Evolutionary conservation across 2,797 vertebrate genomes (phyloP), one percentile per base, ranked within the genome.

Genomic region (Brachymystax lenok): DNA sequence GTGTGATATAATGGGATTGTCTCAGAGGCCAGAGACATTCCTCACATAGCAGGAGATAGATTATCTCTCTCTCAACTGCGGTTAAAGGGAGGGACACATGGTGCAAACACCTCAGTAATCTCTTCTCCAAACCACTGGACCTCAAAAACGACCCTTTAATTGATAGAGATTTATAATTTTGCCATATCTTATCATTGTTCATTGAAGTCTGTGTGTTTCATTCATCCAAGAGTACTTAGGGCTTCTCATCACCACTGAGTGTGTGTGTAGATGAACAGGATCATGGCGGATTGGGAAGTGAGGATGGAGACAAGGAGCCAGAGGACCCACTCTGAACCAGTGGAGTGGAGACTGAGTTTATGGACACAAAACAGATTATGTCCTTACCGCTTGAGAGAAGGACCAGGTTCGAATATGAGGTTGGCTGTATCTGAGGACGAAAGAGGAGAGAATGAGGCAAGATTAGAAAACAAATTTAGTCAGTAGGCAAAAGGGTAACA

Each of bases 331-430:
- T 33, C 24, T 67, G 28, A 67, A 24, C 28, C 28, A 33, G 21
- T 17, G 28, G 64, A 67, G 28, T 33, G 40, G 40, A 28, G 27
- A 6, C 21, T 3, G 59, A 24, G 59, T 63, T 63, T 24, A 63
- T 24, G 59, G 59, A 63, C 59, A 24, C 59, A 63, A 63, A 16
- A 13, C 35, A 19, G 61, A 75, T 52, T 6, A 54, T 40, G 1
- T 86, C 90, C 94, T 94, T 92, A 95, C 94, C 68, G 94, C 94
- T 91, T 95, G 94, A 80, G 95, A 95, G 85, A 95, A 94, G 67
- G 95, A 94, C 94, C 94, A 95, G 87, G 94, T 94, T 75, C 93
- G 88, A 59, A 93, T 86, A 33, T 93, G 91, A 59, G 90, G 85
- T 63, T 93, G 91, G 81, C 92, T 93, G 82, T 94, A 95, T 88